Percentiles rank a stretch among this genome's conserved stretches.
Evolutionary conservation across 1,140 invertebrate genomes (phyloP).

Genomic region (Augochlora pura): DNA sequence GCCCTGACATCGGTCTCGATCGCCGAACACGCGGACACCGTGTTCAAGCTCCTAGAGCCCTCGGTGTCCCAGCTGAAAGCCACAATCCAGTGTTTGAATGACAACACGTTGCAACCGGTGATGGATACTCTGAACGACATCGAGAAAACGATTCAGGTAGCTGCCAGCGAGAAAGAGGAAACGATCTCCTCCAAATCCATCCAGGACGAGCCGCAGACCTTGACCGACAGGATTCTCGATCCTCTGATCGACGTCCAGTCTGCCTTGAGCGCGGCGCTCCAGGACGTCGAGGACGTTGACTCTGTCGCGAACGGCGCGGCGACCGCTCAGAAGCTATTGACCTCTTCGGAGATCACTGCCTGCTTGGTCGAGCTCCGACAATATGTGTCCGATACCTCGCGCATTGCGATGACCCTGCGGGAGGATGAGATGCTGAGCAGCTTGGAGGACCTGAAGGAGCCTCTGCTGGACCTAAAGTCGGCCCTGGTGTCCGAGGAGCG

Average conservation of each 20-base stretch:
- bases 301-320: constrained; percentile 20
- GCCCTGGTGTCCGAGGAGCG: constrained; percentile 54
- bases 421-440: constrained; percentile 68
- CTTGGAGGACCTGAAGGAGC: constrained; percentile 68
- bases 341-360: constrained; percentile 51
- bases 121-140: constrained; percentile 19
- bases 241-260: constrained; percentile 72
- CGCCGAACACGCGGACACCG: constrained; percentile 5
- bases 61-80: constrained; percentile 31
- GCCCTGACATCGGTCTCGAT: constrained; percentile 21
- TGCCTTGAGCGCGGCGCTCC: constrained; percentile 64
- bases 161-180: background rate
- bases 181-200: constrained; percentile 5
- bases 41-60: constrained; percentile 40
- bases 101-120: constrained; percentile 24
- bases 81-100: background rate
- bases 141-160: constrained; percentile 8
- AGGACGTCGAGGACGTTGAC: constrained; percentile 59
- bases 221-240: constrained; percentile 72
- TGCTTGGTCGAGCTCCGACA: constrained; percentile 69
- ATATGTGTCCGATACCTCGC: constrained; percentile 67
- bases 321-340: constrained; percentile 9
- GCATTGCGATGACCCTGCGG: constrained; percentile 70
- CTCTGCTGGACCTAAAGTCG: constrained; percentile 66
- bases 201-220: constrained; percentile 45